Conservation (phyloP, 2,113 vertebrate genomes). For the Gopherus evgoodei region DNA sequence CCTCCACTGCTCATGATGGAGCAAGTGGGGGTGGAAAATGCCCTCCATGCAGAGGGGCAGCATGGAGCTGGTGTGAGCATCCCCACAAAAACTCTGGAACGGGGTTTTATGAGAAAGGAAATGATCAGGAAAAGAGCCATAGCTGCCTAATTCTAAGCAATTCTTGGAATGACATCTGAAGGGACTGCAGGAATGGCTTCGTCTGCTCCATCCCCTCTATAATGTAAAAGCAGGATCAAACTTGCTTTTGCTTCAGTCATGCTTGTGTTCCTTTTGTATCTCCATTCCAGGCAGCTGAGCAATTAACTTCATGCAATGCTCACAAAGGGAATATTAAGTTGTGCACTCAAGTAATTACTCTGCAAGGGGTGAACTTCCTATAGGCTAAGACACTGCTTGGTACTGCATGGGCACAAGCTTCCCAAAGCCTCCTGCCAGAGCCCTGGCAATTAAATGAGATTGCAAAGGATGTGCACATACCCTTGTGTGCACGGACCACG, state of each 20-base stretch:
- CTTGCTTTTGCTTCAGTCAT: not conserved
- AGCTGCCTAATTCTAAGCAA: not conserved
- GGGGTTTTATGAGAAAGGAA: not conserved
- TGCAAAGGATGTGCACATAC: not conserved
- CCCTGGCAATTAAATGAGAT: not conserved
- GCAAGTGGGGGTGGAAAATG: not conserved
- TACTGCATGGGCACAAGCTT: not conserved
- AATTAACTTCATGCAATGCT: not conserved
- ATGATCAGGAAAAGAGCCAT: not conserved
- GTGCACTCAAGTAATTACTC: not conserved
- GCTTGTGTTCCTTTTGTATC: not conserved
- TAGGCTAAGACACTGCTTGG: not conserved
- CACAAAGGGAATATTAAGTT: not conserved
- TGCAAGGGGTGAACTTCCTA: not conserved
- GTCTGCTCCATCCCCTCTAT: too few relatives aligned
- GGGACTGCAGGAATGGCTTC: not conserved
- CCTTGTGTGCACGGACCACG: fast-evolving
- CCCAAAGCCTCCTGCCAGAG: not conserved
- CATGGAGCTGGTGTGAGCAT: not conserved
- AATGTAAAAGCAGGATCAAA: not conserved
- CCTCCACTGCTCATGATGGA: not conserved
- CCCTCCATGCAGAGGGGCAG: not conserved
- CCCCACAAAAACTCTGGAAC: not conserved
- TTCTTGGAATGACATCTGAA: not conserved
- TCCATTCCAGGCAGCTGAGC: not conserved